Conservation (phyloP, 2,888 invertebrate species). For the Aspidapion aeneum region DNA sequence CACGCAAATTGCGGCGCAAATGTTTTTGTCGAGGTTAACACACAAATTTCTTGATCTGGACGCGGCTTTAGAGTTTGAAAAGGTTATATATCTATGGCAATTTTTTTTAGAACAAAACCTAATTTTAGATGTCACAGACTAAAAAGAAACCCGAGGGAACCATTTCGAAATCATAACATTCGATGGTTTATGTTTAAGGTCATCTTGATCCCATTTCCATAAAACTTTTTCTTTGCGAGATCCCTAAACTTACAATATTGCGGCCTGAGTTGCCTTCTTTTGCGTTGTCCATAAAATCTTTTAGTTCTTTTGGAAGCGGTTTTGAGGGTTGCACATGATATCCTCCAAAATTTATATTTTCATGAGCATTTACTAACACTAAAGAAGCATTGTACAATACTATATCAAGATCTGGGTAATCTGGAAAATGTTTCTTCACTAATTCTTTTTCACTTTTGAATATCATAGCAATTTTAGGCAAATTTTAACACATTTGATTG, state of each 20-base stretch:
- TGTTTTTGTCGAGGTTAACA: no score
- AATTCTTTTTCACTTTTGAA: constrained; percentile 31
- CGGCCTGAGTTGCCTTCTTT: constrained; percentile 45
- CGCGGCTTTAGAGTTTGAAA: no score
- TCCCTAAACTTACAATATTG: constrained; percentile 55
- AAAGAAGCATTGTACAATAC: constrained; percentile 33
- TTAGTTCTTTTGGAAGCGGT: no score
- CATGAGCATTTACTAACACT: no score
- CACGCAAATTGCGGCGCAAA: no score
- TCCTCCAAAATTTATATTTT: constrained; percentile 55
- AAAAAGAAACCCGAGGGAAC: no score
- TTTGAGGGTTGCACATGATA: constrained; percentile 45
- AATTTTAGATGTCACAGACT: no score
- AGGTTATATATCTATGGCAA: no score
- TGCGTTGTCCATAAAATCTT: constrained; percentile 29
- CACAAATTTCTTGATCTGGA: no score
- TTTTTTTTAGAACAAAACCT: no score
- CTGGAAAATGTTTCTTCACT: constrained; percentile 34
- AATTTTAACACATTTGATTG: no score
- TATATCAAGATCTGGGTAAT: constrained; percentile 31
- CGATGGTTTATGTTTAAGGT: constrained; percentile 46
- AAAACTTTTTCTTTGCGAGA: constrained; percentile 60
- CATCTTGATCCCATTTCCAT: constrained; percentile 68
- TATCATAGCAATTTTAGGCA: constrained; percentile 14
- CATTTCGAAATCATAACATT: no score